These are phyloP conservation scores for Caradrina kadenii DNA, from an alignment of 2,888 invertebrate species.

Conservation along the genomic window DNA sequence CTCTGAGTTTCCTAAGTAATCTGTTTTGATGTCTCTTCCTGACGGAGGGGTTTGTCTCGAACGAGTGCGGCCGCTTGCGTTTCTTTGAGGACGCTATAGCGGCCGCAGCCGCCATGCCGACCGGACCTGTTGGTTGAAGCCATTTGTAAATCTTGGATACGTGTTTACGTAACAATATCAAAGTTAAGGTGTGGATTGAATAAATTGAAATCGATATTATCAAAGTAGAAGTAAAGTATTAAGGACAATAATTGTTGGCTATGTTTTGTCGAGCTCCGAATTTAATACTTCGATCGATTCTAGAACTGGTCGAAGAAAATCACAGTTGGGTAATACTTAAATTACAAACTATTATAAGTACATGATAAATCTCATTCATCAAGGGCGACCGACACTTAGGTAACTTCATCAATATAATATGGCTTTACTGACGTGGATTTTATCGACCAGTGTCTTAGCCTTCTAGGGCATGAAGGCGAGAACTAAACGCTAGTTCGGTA, in stretches of 20 bases:
- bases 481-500: background rate
- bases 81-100: conserved; percentile 99
- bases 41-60: conserved; percentile 99
- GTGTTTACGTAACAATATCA: no score
- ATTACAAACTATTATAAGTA: background rate
- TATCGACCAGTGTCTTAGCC: conserved; percentile 5
- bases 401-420: conserved; percentile 14
- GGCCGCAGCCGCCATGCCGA: conserved; percentile 98
- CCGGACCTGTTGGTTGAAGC: conserved; percentile 92
- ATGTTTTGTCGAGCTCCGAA: background rate
- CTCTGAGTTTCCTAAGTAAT: conserved; percentile 95
- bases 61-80: conserved; percentile 98
- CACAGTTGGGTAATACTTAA: background rate
- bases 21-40: conserved; percentile 98
- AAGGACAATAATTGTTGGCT: background rate
- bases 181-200: background rate
- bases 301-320: background rate
- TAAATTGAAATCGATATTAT: background rate
- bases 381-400: background rate
- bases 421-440: conserved; percentile 17
- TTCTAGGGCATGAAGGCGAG: background rate
- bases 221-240: no score
- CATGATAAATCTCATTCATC: background rate
- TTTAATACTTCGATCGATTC: background rate
- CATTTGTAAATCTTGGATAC: conserved; percentile 32